Base-by-base conservation (phyloP, 2,888 invertebrate genomes). In the Hypercompe scribonia region DNA sequence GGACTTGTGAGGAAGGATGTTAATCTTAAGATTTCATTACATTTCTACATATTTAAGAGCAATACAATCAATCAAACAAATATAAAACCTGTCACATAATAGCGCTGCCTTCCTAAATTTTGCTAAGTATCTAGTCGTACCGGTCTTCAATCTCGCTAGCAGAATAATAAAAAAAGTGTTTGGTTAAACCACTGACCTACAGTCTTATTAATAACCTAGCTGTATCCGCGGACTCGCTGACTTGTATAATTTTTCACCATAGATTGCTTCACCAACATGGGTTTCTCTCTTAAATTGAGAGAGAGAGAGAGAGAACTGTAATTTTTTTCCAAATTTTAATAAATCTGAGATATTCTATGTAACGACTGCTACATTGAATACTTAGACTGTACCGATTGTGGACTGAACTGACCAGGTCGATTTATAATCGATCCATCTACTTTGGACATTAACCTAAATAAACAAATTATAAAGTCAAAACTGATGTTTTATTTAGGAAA, bases 51-150 rank as follows among this genome's bases (percentile, higher is more conserved):
- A 61, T 31, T 1, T 31, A 31, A 31, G 31, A 31, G 58, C 58
- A 61, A 61, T 61, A 61, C 31, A 61, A 61, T 61, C 61, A 61
- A 31, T 61, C 15, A 61, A 61, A 61, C 5, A 18, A 61, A 61
- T 31, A 58, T 61, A 31, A 61, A 61, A 31, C 61, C 7, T 61
- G 61, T 61, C 61, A 31, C 18, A 18, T 31, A 31, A 8, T 18
- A 61, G 18, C 8, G 18, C 18, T 61, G 31, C 31, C 31, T 61
- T 61, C 31, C 3, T 61, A 61, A 61, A 61, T 0, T 31, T 61
- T n/a, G 15, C 28, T 18, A 31, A 31, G 31, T 50, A 31, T 15
- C 31, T 31, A 61, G 15, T 61, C 61, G 15, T 2, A 61, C 61
- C 61, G 61, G 28, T 31, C 18, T 18, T 61, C 61, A 61, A 61